Conservation (phyloP, 2,888 invertebrate genomes). For the Plutella xylostella region DNA sequence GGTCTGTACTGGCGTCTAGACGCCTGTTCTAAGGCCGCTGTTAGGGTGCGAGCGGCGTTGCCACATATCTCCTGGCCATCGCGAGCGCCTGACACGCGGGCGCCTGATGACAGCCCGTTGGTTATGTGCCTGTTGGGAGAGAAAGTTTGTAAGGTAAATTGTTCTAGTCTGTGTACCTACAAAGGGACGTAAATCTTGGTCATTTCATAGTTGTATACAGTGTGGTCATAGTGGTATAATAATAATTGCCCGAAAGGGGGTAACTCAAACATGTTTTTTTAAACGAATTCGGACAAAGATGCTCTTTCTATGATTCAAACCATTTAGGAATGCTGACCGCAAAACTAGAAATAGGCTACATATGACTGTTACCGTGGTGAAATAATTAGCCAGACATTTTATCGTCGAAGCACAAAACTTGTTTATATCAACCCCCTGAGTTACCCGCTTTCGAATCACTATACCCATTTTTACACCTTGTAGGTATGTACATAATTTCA, state of each 20-base stretch:
- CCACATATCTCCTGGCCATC: constrained; percentile 70
- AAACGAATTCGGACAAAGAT: not conserved
- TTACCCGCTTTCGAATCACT: not conserved
- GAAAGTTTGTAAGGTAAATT: not conserved
- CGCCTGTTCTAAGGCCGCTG: constrained; percentile 24
- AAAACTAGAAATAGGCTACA: too few relatives aligned
- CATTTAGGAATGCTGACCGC: too few relatives aligned
- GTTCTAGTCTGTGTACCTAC: not conserved
- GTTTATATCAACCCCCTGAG: not conserved
- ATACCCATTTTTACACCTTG: not conserved
- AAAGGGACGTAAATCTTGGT: not conserved
- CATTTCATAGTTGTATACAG: not conserved
- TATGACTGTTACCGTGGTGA: too few relatives aligned
- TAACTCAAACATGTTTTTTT: not conserved
- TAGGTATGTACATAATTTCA: constrained; percentile 14
- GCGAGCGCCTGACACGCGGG: constrained; percentile 63
- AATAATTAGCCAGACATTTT: not conserved
- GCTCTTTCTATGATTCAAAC: too few relatives aligned
- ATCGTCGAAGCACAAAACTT: not conserved
- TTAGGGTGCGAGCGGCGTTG: constrained; percentile 36
- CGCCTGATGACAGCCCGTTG: constrained; percentile 69
- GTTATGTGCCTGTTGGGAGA: constrained; percentile 52
- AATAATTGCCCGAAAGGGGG: not conserved
- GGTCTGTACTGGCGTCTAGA: constrained; percentile 18
- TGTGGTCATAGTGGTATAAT: not conserved